Percentiles rank a stretch among this genome's conserved stretches.
Evolutionary conservation across 2,888 invertebrate genomes (phyloP).

Genomic region (Folsomia candida): DNA sequence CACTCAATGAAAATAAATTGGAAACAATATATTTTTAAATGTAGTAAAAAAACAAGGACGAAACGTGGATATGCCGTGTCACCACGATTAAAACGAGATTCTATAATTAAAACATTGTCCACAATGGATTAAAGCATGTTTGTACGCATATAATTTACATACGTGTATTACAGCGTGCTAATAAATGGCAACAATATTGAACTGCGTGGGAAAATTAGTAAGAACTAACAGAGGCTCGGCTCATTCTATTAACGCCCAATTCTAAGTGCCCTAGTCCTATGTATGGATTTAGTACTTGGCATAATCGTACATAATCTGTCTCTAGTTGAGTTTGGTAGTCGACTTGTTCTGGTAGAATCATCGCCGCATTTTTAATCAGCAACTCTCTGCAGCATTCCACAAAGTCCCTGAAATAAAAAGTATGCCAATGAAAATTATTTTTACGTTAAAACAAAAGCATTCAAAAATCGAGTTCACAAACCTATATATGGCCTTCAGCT

Average conservation of each 20-base stretch:
- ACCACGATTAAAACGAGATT: too few relatives aligned
- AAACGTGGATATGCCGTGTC: too few relatives aligned
- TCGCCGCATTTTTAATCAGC: conserved; percentile 47
- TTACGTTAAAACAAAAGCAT: background rate
- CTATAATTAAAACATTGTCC: too few relatives aligned
- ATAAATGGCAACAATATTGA: background rate
- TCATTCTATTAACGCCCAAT: conserved; percentile 48
- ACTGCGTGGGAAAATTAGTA: background rate
- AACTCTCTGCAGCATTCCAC: conserved; percentile 50
- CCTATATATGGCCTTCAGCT: conserved; percentile 14
- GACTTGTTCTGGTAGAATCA: conserved; percentile 47
- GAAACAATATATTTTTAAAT: background rate
- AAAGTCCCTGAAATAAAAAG: conserved; percentile 44
- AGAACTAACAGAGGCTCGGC: conserved; percentile 50
- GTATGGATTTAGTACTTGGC: conserved; percentile 45
- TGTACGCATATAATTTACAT: too few relatives aligned
- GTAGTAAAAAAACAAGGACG: too few relatives aligned
- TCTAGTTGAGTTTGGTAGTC: conserved; percentile 50
- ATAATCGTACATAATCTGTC: conserved; percentile 45
- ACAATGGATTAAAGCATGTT: too few relatives aligned
- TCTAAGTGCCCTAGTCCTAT: conserved; percentile 41
- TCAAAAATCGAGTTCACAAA: conserved; percentile 2
- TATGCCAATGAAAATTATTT: background rate
- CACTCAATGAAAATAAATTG: background rate
- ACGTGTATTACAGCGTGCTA: background rate